Base-by-base conservation (phyloP, 2,113 vertebrate genomes). In the Rhabdomys dilectus region DNA sequence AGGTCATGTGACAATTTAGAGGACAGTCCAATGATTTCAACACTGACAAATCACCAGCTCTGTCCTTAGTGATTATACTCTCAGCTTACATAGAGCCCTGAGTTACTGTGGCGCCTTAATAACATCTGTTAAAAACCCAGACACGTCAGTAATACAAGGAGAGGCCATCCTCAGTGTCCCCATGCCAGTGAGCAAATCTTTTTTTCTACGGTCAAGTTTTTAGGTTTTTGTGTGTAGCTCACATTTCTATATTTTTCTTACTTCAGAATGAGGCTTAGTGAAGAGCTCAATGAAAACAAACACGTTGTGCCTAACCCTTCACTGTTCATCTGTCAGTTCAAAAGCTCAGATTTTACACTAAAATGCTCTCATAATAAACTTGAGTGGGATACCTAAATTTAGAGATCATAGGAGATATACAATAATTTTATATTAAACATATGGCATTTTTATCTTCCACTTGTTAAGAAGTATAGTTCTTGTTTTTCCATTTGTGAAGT, bases 61-160 rank as follows among this genome's bases (percentile, higher is more conserved):
- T 1, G 0, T 94, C 75, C 94, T 97, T 72, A 75, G 97, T 97
- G 96, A 98, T 98, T 98, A 97, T 97, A 56, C 97, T 98, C 98
- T 98, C 98, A 96, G 73, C 88, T 98, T 98, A 97, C 98, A 98
- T 60, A 93, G 42, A 88, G 97, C 91, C 97, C 95, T 97, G 95
- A 86, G 53, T 96, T 97, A 91, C 97, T 98, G 97, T 89, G 98
- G 97, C 56, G 56, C 85, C 98, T 95, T 97, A 97, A 97, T 97
- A 97, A 95, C 93, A 97, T 94, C 97, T 96, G 95, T 97, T 97
- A 89, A 94, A 97, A 98, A 39, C 92, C 92, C 97, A 97, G 97
- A 96, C 96, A 97, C 96, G 88, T 97, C 93, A 92, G 97, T 96
- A 98, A 97, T 4, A 0, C 80, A 96, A 98, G 97, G 91, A 98